Conservation (phyloP, 2,113 vertebrate species). For the Oxyruncus cristatus region DNA sequence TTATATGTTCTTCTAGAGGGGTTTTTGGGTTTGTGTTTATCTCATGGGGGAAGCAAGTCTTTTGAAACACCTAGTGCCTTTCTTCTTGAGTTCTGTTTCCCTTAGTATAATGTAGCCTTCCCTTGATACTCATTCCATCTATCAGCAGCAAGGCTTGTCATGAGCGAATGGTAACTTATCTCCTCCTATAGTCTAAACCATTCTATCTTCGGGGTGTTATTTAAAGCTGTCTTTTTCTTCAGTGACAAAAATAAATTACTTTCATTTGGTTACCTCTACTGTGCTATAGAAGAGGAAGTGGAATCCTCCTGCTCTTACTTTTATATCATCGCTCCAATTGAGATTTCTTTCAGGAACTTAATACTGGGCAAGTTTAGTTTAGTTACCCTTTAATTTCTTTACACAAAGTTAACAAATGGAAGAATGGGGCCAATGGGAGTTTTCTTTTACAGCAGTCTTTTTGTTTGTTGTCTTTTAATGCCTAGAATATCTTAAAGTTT, state of each 20-base stretch:
- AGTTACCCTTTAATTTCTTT: not conserved
- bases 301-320: not conserved
- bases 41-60: not conserved
- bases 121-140: slow-evolving; percentile 4
- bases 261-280: slow-evolving; percentile 3
- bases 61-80: slow-evolving; percentile 20
- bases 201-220: not conserved
- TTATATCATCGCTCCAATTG: not conserved
- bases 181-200: not conserved
- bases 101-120: not conserved
- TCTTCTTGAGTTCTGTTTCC: not conserved
- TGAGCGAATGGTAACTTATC: slow-evolving; percentile 14
- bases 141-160: slow-evolving; percentile 19
- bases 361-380: not conserved
- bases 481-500: not conserved
- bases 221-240: slow-evolving; percentile 18
- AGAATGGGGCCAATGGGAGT: not conserved
- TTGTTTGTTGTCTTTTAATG: not conserved
- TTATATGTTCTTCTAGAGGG: not conserved
- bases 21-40: slow-evolving; percentile 14
- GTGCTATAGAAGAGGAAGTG: not conserved
- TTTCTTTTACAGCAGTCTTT: not conserved
- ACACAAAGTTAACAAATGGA: not conserved
- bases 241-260: slow-evolving; percentile 38
- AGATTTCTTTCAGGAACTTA: not conserved